phyloP scores from a whole-genome alignment of 2,888 invertebrate genomes.

The Coecobrya sp. region DNA sequence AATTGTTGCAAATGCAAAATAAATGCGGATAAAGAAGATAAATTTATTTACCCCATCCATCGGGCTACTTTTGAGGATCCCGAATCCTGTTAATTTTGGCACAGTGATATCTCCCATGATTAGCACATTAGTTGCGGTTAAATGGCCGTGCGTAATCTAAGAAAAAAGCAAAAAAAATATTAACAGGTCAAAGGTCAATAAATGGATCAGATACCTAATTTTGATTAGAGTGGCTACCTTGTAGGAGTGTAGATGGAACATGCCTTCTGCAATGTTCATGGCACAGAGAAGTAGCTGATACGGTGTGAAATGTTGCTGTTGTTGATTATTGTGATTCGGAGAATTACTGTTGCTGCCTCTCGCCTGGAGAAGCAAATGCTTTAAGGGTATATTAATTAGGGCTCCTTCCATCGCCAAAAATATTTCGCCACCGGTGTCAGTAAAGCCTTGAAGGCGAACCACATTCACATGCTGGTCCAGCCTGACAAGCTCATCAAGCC shows the following conservation, averaged over 20 bases:
- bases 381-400: constrained; percentile 90
- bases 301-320: constrained; percentile 73
- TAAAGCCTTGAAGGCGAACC: constrained; percentile 92
- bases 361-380: constrained; percentile 91
- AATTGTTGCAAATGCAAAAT: too few species aligned
- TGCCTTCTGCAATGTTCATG: constrained; percentile 91
- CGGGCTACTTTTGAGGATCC: constrained; percentile 91
- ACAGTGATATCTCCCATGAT: constrained; percentile 90
- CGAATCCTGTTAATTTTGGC: constrained; percentile 93
- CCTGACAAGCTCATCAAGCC: constrained; percentile 92
- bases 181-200: constrained; percentile 6
- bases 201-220: too few species aligned
- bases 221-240: too few species aligned
- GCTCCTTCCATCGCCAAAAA: constrained; percentile 92
- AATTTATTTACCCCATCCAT: constrained; percentile 89
- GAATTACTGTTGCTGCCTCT: constrained; percentile 86
- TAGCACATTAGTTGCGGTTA: constrained; percentile 92
- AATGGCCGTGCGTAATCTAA: constrained; percentile 90
- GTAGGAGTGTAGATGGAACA: constrained; percentile 91
- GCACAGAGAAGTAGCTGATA: constrained; percentile 87
- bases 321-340: not conserved
- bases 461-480: constrained; percentile 92
- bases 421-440: constrained; percentile 91
- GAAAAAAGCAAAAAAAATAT: not conserved
- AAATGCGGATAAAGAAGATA: too few species aligned